Conservation (phyloP, 2,113 vertebrate species). For the Paraplagusia blochii region DNA sequence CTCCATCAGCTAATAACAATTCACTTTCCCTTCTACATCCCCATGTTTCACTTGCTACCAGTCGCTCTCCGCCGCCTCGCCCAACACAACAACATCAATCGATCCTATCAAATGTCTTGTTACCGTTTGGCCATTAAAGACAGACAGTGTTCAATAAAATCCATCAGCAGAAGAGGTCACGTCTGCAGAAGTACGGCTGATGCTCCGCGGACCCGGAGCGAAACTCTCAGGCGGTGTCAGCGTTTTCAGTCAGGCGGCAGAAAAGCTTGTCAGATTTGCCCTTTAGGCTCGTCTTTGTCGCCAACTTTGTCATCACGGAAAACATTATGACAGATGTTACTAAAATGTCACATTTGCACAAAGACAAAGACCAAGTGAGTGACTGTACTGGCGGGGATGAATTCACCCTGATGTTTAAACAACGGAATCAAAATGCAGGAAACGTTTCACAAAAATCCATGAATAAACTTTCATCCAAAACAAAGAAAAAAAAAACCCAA, state of each 20-base stretch:
- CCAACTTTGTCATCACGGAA: constrained; percentile 52
- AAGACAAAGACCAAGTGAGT: constrained; percentile 32
- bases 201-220: constrained; percentile 16
- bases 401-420: constrained; percentile 23
- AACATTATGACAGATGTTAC: constrained; percentile 53
- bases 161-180: constrained; percentile 52
- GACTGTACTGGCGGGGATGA: constrained; percentile 13
- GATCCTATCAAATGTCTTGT: constrained; percentile 56
- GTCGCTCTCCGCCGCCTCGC: constrained; percentile 31
- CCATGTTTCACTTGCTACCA: constrained; percentile 42
- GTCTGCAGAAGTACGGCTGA: constrained; percentile 47
- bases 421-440: constrained; percentile 5
- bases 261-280: constrained; percentile 57
- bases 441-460: not conserved
- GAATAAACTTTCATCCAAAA: not conserved
- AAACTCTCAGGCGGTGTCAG: constrained; percentile 47
- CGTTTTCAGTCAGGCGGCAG: constrained; percentile 43
- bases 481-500: too few species aligned
- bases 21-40: constrained; percentile 44
- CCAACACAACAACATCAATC: constrained; percentile 50
- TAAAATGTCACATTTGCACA: constrained; percentile 60
- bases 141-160: constrained; percentile 55
- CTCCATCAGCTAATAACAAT: constrained; percentile 63
- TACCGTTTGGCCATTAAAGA: constrained; percentile 57
- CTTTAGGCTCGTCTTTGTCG: constrained; percentile 65